phyloP scores from a whole-genome alignment of 2,797 vertebrate species.

The Dallia pectoralis region DNA sequence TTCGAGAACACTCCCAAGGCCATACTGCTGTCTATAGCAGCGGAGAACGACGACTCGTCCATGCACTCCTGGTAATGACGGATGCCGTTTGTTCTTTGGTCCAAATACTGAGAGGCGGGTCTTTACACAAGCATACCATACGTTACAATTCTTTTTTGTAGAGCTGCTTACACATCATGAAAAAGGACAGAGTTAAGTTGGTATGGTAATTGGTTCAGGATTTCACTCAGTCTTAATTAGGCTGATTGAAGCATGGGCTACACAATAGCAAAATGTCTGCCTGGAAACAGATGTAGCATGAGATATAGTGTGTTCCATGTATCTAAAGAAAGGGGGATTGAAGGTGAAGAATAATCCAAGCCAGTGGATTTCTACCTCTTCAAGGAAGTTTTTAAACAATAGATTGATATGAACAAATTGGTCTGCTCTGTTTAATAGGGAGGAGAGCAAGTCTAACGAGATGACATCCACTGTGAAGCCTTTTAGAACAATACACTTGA shows the following conservation, averaged over 20 bases:
- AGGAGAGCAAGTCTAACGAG: neutral
- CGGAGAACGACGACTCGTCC: slow-evolving; percentile 67
- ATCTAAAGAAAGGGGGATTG: neutral
- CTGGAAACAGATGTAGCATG: neutral
- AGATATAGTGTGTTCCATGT: neutral
- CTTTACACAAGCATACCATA: neutral
- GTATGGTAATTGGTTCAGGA: neutral
- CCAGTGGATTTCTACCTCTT: neutral
- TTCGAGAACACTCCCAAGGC: slow-evolving; percentile 97
- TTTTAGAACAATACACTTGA: no score
- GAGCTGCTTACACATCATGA: neutral
- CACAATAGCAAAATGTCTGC: neutral
- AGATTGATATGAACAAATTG: neutral
- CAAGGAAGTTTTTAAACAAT: neutral
- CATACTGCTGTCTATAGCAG: slow-evolving; percentile 80
- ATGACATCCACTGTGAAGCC: neutral
- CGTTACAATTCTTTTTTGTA: neutral
- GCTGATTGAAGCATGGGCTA: neutral
- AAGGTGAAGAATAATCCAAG: neutral
- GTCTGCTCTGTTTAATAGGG: neutral
- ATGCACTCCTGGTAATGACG: slow-evolving; percentile 59
- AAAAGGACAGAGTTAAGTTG: neutral
- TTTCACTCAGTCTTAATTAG: neutral
- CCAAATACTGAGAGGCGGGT: slow-evolving; percentile 4
- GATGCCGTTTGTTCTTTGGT: neutral